Evolutionary conservation across 1,140 invertebrate genomes (phyloP), one percentile per base, ranked within the genome.

Genomic region (Pseudomyrmex cubaensis): DNA sequence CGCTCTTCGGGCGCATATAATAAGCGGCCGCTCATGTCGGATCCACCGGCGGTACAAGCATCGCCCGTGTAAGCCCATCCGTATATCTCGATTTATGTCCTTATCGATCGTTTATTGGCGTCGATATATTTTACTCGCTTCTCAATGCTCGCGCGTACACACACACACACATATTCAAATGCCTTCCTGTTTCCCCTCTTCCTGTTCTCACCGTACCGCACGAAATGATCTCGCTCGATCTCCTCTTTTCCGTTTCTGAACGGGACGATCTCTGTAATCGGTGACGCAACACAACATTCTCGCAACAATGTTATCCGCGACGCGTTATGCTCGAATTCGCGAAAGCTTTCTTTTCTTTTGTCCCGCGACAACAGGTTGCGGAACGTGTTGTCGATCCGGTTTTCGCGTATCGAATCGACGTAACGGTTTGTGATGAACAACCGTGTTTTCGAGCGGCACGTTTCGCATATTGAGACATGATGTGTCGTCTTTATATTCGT

Each of bases 51-150:
- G 84, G 89, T 92, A 94, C 93, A 94, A 92, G 93, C 89, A 89
- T 90, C 90, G 92, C 87, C 87, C 93, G 90, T 94, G 93, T 93
- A 93, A 86, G 35, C 35, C 92, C 92, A 94, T 94, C 92, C 89
- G 90, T 93, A 91, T 90, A 92, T 93, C 91, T 93, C 93, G 93
- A 94, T 94, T 94, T 94, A 94, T 94, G 92, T 91, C 91, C 92
- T 93, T 94, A 93, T 93, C 91, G 92, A 91, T 93, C 92, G 92
- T 92, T 92, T 94, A 94, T 93, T 93, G 93, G 90, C 93, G 89
- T 92, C 90, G 85, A 92, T 91, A 92, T 90, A 88, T 92, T 91
- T 91, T 90, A 78, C 91, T 83, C 80, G 86, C 80, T 78, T 61
- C 76, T 44, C 83, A 80, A 66, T 90, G 85, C 85, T 82, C 86